phyloP scores from a whole-genome alignment of 2,113 vertebrate genomes.

The Pleuronectes platessa region DNA sequence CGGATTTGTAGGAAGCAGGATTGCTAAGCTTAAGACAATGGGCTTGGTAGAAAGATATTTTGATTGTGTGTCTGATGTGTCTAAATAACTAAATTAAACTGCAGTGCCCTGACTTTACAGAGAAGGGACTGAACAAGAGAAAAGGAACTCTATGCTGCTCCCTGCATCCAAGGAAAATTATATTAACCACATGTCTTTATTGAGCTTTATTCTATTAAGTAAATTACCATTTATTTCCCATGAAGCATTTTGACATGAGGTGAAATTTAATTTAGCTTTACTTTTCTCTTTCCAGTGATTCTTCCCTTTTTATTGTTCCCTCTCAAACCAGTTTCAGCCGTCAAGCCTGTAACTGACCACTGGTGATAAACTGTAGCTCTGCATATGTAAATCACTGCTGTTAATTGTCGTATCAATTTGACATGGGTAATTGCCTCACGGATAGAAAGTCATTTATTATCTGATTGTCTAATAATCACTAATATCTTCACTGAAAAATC shows the following conservation, averaged over 20 bases:
- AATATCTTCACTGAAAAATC: background rate
- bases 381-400: background rate
- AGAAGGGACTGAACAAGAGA: background rate
- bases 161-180: too few relatives aligned
- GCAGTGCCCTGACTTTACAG: background rate
- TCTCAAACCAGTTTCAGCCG: background rate
- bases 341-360: background rate
- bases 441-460: background rate
- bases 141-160: background rate
- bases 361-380: background rate
- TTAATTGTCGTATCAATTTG: background rate
- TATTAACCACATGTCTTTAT: background rate
- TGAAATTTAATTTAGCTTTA: background rate
- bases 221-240: conserved; percentile 2
- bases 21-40: background rate
- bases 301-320: background rate
- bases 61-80: background rate
- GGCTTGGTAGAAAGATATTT: background rate
- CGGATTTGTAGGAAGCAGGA: conserved; percentile 24
- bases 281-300: background rate
- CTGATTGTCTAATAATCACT: conserved; percentile 3
- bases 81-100: background rate
- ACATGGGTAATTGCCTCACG: background rate
- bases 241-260: background rate
- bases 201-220: background rate